phyloP scores from a whole-genome alignment of 2,797 vertebrate genomes.

The Platalea minor region DNA sequence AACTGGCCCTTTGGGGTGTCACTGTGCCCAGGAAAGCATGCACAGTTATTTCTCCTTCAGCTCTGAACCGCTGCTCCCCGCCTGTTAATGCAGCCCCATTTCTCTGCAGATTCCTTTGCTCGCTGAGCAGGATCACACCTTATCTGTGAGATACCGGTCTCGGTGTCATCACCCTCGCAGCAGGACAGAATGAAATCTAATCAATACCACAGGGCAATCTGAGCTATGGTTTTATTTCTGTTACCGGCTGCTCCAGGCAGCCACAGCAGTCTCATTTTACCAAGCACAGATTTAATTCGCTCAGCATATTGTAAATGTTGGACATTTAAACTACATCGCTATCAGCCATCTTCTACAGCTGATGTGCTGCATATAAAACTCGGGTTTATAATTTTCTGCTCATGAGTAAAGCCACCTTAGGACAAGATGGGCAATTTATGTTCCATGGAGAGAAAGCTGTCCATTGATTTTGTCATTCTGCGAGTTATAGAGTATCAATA shows the following conservation, averaged over 20 bases:
- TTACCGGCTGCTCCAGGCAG: background rate
- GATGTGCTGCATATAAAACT: background rate
- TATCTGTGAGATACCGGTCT: background rate
- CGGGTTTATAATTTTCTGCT: background rate
- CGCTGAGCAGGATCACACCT: background rate
- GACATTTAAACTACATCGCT: background rate
- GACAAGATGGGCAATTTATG: background rate
- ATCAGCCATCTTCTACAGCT: background rate
- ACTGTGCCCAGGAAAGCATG: background rate
- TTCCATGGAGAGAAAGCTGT: background rate
- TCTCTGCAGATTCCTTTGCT: background rate
- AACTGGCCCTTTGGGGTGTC: background rate
- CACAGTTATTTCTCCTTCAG: background rate
- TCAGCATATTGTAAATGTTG: background rate
- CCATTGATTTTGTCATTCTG: background rate
- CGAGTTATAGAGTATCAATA: rapidly evolving
- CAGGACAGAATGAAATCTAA: background rate
- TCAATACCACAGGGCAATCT: background rate
- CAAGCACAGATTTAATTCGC: background rate
- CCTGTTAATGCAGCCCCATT: rapidly evolving
- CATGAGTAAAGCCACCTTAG: background rate
- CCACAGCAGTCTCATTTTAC: background rate
- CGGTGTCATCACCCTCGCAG: background rate
- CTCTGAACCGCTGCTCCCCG: background rate
- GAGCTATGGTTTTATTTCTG: background rate